Evolutionary conservation across 1,140 invertebrate species (phyloP).

Genomic region (Glossosoma conforme): DNA sequence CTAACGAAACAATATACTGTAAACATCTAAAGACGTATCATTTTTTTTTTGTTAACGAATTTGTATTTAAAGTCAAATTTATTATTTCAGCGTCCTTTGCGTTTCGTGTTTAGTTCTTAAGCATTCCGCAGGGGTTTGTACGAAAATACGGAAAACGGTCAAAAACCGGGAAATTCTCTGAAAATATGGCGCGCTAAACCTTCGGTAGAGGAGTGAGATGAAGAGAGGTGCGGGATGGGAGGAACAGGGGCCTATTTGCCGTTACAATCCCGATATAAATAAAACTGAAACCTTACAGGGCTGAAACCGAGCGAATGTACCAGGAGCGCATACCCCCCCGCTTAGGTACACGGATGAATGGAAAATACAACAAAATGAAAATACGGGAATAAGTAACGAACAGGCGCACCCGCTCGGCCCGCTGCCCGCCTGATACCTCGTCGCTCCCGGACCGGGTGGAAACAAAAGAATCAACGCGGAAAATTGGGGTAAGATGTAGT

Average conservation of each 20-base stretch:
- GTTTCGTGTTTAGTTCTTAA: conserved; percentile 21
- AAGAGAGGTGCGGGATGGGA: conserved; percentile 4
- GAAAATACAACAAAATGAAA: conserved; percentile 27
- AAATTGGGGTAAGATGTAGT: conserved; percentile 32
- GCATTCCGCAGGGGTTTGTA: conserved; percentile 7
- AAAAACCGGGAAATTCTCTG: no score
- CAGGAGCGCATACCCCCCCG: no score
- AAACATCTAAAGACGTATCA: no score
- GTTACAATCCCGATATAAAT: conserved; percentile 31
- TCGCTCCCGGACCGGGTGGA: conserved; percentile 5
- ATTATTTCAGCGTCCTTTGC: background rate
- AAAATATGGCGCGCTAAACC: conserved; percentile 25
- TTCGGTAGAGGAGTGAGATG: no score
- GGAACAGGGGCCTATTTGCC: conserved; percentile 17
- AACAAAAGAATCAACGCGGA: conserved; percentile 32
- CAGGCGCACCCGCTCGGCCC: conserved; percentile 10
- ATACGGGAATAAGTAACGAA: conserved; percentile 23
- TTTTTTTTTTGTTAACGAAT: no score
- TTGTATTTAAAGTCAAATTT: no score
- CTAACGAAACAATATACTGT: no score
- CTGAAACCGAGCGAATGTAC: background rate
- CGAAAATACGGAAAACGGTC: conserved; percentile 17
- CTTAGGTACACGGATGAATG: conserved; percentile 20
- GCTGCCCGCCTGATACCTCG: no score
- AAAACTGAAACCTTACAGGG: conserved; percentile 26